phyloP scores from a whole-genome alignment of 2,888 invertebrate species.

The Chloromyia formosa region DNA sequence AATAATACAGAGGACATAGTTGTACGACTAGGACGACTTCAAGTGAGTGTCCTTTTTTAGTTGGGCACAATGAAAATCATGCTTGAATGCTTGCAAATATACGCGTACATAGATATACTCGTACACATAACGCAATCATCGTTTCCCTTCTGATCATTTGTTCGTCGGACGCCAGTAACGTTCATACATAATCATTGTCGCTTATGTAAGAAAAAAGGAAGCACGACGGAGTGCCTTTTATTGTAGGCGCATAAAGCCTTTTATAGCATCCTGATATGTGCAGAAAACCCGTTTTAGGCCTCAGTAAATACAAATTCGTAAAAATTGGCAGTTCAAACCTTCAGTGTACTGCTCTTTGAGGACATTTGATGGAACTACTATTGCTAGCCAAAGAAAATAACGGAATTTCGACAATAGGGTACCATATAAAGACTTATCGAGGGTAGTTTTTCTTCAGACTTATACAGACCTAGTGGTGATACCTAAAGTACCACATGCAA shows the following conservation, averaged over 20 bases:
- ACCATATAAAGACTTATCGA: too few relatives aligned
- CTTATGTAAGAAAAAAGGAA: slow-evolving; percentile 17
- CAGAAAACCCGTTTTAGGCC: not conserved
- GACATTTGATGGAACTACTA: too few relatives aligned
- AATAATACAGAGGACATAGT: not conserved
- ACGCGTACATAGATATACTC: too few relatives aligned
- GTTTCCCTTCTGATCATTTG: slow-evolving; percentile 6
- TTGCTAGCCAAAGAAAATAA: too few relatives aligned
- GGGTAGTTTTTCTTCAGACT: too few relatives aligned
- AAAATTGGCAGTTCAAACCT: too few relatives aligned
- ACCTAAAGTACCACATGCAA: too few relatives aligned
- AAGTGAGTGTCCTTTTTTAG: slow-evolving; percentile 19
- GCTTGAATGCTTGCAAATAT: slow-evolving; percentile 26
- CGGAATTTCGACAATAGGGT: too few relatives aligned
- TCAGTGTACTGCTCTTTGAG: too few relatives aligned
- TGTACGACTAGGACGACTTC: not conserved
- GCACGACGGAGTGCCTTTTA: slow-evolving; percentile 33
- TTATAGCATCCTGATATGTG: not conserved
- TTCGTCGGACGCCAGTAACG: not conserved
- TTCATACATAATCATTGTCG: not conserved
- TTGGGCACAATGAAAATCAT: slow-evolving; percentile 16
- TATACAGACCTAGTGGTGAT: too few relatives aligned
- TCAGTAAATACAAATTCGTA: not conserved
- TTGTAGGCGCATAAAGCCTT: slow-evolving; percentile 28
- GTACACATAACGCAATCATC: not conserved